phyloP scores from a whole-genome alignment of 2,113 vertebrate genomes.

The Cottus gobio region DNA sequence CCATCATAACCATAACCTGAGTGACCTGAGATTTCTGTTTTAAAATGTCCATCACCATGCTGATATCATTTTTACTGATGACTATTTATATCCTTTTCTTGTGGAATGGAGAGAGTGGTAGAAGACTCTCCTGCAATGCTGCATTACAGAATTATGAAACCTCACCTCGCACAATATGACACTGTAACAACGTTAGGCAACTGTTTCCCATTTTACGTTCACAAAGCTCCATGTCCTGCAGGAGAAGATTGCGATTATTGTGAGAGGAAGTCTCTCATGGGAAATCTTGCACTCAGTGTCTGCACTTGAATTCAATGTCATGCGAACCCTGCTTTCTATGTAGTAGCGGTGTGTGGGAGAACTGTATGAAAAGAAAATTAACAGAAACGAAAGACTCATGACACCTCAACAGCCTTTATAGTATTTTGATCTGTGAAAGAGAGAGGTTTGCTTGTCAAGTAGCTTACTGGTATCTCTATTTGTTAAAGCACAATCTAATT shows the following conservation, averaged over 20 bases:
- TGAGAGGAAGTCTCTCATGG: background rate
- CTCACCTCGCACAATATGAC: background rate
- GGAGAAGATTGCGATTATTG: too few relatives aligned
- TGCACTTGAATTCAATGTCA: background rate
- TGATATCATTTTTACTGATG: background rate
- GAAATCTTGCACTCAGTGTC: background rate
- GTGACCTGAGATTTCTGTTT: background rate
- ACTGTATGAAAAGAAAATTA: background rate
- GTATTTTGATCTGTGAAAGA: constrained; percentile 16
- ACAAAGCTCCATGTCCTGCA: background rate
- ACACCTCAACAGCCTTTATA: background rate
- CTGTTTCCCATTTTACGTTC: background rate
- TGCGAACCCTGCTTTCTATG: background rate
- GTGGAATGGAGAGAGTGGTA: background rate
- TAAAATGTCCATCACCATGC: background rate
- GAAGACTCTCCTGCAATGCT: background rate
- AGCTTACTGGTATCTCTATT: constrained; percentile 60
- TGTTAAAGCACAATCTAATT: constrained; percentile 78
- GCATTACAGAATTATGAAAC: background rate
- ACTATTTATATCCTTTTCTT: background rate
- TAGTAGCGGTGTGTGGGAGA: background rate
- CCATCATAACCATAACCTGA: too few relatives aligned
- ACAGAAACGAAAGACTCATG: background rate
- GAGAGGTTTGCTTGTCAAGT: constrained; percentile 56
- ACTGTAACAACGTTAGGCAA: background rate